Evolutionary conservation across 2,888 invertebrate species (phyloP).

Genomic region (Lasioglossum lativentre): DNA sequence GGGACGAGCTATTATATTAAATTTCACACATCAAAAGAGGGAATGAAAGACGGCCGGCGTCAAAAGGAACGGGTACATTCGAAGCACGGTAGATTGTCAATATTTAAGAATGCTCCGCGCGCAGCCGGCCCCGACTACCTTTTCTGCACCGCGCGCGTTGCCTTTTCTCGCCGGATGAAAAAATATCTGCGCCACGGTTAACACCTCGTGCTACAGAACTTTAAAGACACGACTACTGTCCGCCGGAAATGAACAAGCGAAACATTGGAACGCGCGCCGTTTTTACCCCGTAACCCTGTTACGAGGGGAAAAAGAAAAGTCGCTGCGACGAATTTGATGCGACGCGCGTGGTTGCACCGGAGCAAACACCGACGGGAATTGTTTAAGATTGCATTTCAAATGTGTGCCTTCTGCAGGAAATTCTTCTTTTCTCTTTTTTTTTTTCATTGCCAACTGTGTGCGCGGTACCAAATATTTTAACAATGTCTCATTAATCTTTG

Average conservation of each 20-base stretch:
- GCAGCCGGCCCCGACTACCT: background rate
- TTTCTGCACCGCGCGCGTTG: background rate
- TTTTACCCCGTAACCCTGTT: background rate
- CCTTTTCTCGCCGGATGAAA: conserved; percentile 1
- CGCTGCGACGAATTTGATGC: conserved; percentile 11
- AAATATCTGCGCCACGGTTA: conserved; percentile 14
- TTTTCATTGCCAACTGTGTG: fast-evolving
- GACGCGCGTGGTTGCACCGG: background rate
- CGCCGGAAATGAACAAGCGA: conserved; percentile 1
- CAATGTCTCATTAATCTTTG: background rate
- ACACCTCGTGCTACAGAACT: conserved; percentile 16
- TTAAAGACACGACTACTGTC: conserved; percentile 5
- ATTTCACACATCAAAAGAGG: conserved; percentile 49
- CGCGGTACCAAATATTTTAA: background rate
- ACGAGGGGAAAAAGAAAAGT: background rate
- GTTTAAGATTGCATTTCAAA: background rate
- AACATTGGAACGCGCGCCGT: background rate
- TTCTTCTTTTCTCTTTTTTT: background rate
- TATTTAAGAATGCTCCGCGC: conserved; percentile 37
- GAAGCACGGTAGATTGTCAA: conserved; percentile 42
- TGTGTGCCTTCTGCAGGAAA: background rate
- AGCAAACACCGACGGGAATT: background rate
- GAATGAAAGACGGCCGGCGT: conserved; percentile 17
- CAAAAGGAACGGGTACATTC: conserved; percentile 24
- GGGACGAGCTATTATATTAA: conserved; percentile 44